phyloP scores from a whole-genome alignment of 1,140 invertebrate genomes.

The Lepidurus couesii region DNA sequence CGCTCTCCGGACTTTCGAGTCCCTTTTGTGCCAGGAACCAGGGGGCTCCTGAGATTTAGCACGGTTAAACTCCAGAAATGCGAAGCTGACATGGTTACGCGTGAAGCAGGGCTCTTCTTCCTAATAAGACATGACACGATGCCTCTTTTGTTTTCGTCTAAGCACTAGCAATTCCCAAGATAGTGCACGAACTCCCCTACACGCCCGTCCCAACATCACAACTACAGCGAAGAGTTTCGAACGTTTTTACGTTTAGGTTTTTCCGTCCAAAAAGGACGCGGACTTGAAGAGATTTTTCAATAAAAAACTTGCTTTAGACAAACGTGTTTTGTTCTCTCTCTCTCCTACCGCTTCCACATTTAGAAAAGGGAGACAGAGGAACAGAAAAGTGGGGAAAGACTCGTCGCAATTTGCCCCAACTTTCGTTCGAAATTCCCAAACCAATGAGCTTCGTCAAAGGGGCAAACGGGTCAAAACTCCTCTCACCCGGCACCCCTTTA shows the following conservation, averaged over 20 bases:
- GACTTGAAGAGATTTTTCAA: no score
- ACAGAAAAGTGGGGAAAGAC: no score
- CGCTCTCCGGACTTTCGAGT: not conserved
- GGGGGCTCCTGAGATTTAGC: not conserved
- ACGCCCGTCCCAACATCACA: not conserved
- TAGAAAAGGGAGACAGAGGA: no score
- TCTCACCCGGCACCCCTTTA: not conserved
- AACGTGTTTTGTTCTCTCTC: no score
- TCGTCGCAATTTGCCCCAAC: not conserved
- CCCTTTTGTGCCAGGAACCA: not conserved
- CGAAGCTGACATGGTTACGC: constrained; percentile 12
- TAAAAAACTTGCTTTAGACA: no score
- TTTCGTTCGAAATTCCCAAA: not conserved
- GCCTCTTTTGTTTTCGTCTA: constrained; percentile 12
- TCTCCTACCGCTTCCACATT: no score
- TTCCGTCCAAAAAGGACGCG: no score
- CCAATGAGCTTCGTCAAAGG: not conserved
- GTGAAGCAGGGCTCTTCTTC: not conserved
- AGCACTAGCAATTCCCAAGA: not conserved
- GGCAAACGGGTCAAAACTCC: not conserved
- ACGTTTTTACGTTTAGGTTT: not conserved
- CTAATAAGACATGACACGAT: constrained; percentile 19
- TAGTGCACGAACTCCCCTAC: not conserved
- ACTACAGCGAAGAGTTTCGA: not conserved
- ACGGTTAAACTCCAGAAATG: not conserved